A percentile compares a stretch with the other conserved stretches of the same genome.
phyloP scores from a whole-genome alignment of 2,797 vertebrate genomes.

The Cuniculus paca region DNA sequence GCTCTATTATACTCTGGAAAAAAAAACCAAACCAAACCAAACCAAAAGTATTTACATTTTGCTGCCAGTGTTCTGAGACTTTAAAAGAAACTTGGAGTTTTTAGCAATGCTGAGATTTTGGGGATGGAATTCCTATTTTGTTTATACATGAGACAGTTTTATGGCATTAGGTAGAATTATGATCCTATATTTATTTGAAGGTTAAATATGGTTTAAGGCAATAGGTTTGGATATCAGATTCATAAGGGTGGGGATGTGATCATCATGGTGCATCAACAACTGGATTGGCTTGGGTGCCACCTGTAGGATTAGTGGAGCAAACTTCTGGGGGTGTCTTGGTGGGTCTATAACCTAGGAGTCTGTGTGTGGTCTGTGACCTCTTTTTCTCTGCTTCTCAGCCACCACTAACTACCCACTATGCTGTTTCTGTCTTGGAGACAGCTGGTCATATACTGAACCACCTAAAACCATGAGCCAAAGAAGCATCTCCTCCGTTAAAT shows the following conservation, averaged over 20 bases:
- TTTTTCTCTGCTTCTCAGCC: not conserved
- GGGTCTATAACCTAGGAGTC: not conserved
- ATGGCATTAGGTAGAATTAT: not conserved
- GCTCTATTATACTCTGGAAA: not conserved
- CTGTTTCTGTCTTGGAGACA: not conserved
- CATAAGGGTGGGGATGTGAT: not conserved
- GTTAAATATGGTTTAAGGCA: not conserved
- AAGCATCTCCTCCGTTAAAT: not conserved
- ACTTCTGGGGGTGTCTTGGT: not conserved
- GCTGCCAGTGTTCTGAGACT: not conserved
- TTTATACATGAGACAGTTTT: not conserved
- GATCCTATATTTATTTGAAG: not conserved
- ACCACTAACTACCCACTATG: not conserved
- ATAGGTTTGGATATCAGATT: not conserved
- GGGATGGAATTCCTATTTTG: not conserved
- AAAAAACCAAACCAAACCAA: not conserved
- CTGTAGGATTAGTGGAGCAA: not conserved
- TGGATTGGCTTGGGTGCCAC: not conserved
- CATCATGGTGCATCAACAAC: not conserved
- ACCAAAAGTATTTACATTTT: not conserved
- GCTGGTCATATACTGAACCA: not conserved
- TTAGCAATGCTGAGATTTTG: not conserved
- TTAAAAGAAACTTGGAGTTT: not conserved
- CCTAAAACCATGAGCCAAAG: not conserved
- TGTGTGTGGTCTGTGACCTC: not conserved